A percentile compares a stretch with the other conserved stretches of the same genome.
phyloP scores from a whole-genome alignment of 2,888 invertebrate genomes.

The Drosophila merina region DNA sequence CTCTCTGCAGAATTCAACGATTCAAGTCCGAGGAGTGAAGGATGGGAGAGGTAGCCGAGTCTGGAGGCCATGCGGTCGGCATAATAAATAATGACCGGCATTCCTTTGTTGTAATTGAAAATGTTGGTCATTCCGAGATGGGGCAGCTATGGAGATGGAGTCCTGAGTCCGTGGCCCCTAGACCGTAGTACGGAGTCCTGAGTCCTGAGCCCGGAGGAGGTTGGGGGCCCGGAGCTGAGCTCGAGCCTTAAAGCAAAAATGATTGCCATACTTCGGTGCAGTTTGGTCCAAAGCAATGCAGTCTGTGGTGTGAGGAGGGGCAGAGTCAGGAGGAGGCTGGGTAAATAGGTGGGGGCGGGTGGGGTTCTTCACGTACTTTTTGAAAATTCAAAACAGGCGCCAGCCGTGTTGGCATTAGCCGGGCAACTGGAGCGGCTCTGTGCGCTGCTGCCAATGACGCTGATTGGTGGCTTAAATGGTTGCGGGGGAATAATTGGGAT shows the following conservation, averaged over 20 bases:
- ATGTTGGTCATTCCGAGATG: constrained; percentile 79
- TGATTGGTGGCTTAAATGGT: constrained; percentile 76
- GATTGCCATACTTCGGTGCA: constrained; percentile 81
- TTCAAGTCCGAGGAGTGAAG: constrained; percentile 10
- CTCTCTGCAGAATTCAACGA: constrained; percentile 17
- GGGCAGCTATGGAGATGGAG: constrained; percentile 16
- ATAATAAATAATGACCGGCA: constrained; percentile 81
- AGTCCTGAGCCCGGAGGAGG: constrained; percentile 42
- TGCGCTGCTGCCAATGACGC: constrained; percentile 66
- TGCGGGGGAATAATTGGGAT: constrained; percentile 23
- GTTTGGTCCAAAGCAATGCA: constrained; percentile 56
- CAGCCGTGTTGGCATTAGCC: constrained; percentile 72
- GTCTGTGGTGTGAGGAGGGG: constrained; percentile 14
- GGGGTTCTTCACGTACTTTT: constrained; percentile 71
- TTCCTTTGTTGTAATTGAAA: constrained; percentile 82
- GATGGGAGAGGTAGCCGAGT: constrained; percentile 26
- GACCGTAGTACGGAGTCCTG: constrained; percentile 15
- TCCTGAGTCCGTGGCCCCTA: not conserved
- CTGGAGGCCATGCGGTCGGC: constrained; percentile 76
- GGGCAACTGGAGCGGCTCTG: constrained; percentile 38
- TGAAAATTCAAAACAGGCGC: constrained; percentile 78
- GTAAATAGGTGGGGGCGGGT: not conserved
- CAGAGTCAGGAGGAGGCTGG: not conserved
- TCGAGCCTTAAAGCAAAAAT: constrained; percentile 79
- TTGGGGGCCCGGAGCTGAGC: constrained; percentile 25